Evolutionary conservation across 2,888 invertebrate genomes (phyloP), one percentile per base, ranked within the genome.

Genomic region (Abscondita cerata): DNA sequence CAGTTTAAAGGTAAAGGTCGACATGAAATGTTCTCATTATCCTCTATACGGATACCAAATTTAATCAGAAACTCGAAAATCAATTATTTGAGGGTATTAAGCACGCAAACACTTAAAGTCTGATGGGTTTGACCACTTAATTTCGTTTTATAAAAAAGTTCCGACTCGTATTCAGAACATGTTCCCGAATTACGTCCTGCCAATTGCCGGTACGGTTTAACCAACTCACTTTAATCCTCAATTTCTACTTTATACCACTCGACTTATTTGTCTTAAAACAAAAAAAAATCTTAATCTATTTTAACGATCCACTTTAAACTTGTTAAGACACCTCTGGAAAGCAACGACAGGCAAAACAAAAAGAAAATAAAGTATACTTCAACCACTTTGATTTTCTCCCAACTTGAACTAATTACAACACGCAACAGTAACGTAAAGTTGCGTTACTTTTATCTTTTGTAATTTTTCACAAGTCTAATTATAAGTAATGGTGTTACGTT

Each of bases 181-280:
- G 62, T 58, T 48, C 58, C 54, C 44, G 58, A 58, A 62, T 62
- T 62, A 62, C 62, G 62, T 62, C 59, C 62, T 58, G 62, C 54
- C 62, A 62, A 62, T 62, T 62, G 62, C 62, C 56, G 51, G 33
- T 54, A 25, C 62, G 57, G 53, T 62, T 62, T 62, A 57, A 50
- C 51, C 60, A 51, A 54, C 51, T 60, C 55, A 38, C 54, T 44
- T 57, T 62, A 62, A 62, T 62, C 46, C 54, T 41, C 54, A 44
- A 62, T 36, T 58, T 50, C 48, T 62, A 52, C 57, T 54, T 25
- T 25, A 25, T 58, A 50, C 48, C 59, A 54, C 38, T 55, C 59
- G 41, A 34, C 55, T 52, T 19, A 20, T 47, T 57, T 44, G 18
- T 44, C 18, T 44, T 44, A 18, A 6, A 44, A 44, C 11, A 4